Evolutionary conservation across 2,888 invertebrate species (phyloP), one percentile per base, ranked within the genome.

Genomic region (Micropterix aruncella): DNA sequence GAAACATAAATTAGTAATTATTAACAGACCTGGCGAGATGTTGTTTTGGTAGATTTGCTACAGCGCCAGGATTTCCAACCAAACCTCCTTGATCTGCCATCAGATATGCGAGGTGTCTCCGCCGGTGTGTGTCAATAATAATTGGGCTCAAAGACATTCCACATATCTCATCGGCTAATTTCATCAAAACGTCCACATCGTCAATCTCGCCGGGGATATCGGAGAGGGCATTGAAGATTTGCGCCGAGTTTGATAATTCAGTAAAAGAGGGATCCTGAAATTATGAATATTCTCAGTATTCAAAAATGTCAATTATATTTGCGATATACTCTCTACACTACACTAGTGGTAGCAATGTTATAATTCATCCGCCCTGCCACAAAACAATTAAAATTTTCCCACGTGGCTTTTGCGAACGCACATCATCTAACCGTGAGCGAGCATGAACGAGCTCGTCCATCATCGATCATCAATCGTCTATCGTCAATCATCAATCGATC

Each of bases 41-140:
- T 62, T 95, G 95, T 61, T 96, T 96, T 3, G 96, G 95, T 50
- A 96, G 73, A 69, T 94, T 94, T 1, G 88, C 81, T 2, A 83
- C 79, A 12, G 84, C 84, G 58, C 90, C 88, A 2, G 93, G 92
- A 66, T 92, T 93, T 3, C 87, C 88, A 37, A 93, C 88, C 46
- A 95, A 70, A 44, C 89, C 89, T 37, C 95, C 96, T 60, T 93
- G 93, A 63, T 95, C 95, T 27, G 93, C 91, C 94, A 95, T 95
- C 40, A 97, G 70, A 63, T 94, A 93, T 7, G 96, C 96, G 52
- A 94, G 75, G 65, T 95, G 94, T 51, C 93, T 79, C 49, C 93
- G 76, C 44, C 95, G 74, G 58, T 94, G 91, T 2, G 91, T 90
- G 56, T 94, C 93, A 47, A 92, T 75, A 55, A 86, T 75, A 46